Percentiles rank a stretch among this genome's conserved stretches.
These are phyloP conservation scores for Stichodactyla mertensii DNA, from an alignment of 64 coral and sea anemone species.

Conservation along the genomic window DNA sequence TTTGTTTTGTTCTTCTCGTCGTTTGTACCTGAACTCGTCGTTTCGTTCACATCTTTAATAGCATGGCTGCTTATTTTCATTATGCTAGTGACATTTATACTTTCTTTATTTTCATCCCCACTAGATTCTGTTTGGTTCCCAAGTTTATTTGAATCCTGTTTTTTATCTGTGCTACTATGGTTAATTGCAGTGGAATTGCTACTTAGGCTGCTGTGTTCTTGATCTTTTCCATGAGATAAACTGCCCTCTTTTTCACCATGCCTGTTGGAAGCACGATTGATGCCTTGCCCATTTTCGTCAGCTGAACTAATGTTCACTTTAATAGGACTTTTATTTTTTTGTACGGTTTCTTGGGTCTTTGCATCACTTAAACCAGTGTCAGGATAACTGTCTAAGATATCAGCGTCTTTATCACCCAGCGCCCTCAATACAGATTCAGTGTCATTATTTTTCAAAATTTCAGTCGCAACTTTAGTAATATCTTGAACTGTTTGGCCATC, in stretches of 20 bases:
- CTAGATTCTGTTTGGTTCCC: background rate
- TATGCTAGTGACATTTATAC: background rate
- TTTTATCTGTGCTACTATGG: background rate
- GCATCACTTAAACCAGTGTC: background rate
- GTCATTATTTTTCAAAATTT: conserved; percentile 8
- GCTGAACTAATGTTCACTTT: background rate
- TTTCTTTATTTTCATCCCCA: background rate
- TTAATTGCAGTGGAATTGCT: background rate
- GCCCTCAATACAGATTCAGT: background rate
- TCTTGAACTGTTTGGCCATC: background rate
- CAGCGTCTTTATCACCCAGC: background rate
- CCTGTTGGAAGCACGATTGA: background rate
- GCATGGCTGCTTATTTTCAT: background rate
- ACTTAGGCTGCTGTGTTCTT: background rate
- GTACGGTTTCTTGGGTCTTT: background rate
- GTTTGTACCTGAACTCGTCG: background rate
- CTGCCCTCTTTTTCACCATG: too few species aligned
- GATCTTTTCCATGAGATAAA: background rate
- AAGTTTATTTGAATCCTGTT: background rate
- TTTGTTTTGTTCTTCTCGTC: background rate
- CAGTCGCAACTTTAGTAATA: background rate
- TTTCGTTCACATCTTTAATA: background rate
- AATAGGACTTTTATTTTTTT: background rate
- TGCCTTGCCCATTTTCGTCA: background rate
- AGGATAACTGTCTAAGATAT: background rate